Evolutionary conservation across 1,140 invertebrate species (phyloP), one percentile per base, ranked within the genome.

Genomic region (Diabrotica virgifera): DNA sequence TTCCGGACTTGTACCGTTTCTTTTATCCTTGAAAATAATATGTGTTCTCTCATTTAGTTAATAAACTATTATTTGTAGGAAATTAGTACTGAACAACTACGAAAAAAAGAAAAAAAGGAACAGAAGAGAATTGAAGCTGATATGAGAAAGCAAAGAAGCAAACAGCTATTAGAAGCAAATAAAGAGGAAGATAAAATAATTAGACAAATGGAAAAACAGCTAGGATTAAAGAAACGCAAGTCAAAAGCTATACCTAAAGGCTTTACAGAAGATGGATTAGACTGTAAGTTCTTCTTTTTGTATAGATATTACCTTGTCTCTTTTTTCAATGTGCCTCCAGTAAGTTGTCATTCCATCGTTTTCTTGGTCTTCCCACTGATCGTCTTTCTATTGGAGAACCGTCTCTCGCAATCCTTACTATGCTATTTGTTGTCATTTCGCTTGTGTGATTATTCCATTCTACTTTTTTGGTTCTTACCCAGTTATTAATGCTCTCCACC

Each of bases 251-350:
- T 91, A 46, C 90, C 92, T 6, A 90, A 90, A 73, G 88, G 87
- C 67, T 96, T 96, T 80, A 76, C 84, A 51, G 81, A 83, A 59
- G 93, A 95, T 85, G 94, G 94, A 3, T 81, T 96, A 36, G 93
- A 94, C 76, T 96, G 92, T 92, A 91, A 92, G 61, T 65, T 52
- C 35, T 61, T 14, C 46, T 0, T 46, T 46, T 46, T 46, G 6
- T 8, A 8, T 46, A 46, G 11, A 46, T 46, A n/a, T n/a, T n/a
- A n/a, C n/a, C n/a, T n/a, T n/a, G n/a, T n/a, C n/a, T n/a, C n/a
- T n/a, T n/a, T n/a, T n/a, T n/a, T n/a, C n/a, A n/a, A n/a, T n/a
- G n/a, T n/a, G n/a, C n/a, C n/a, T n/a, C n/a, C n/a, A n/a, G n/a
- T n/a, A n/a, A n/a, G n/a, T n/a, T n/a, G n/a, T n/a, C n/a, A 8